Evolutionary conservation across 1,140 invertebrate species (phyloP).

Genomic region (Drosophila pseudoananassae): DNA sequence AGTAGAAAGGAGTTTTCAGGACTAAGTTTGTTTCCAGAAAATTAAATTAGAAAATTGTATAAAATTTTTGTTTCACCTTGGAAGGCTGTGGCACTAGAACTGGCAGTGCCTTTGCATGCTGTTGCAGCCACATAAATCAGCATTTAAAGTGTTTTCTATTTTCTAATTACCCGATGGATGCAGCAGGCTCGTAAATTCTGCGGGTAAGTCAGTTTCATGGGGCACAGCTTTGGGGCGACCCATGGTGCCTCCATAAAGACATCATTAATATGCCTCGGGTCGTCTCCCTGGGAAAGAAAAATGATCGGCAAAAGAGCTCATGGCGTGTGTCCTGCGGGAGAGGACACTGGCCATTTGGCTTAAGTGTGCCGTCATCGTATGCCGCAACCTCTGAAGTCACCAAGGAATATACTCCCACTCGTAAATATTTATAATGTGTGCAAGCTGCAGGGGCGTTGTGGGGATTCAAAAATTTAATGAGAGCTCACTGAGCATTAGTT

Average conservation of each 20-base stretch:
- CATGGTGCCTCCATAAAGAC: constrained; percentile 42
- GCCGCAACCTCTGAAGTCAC: constrained; percentile 27
- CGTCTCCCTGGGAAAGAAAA: constrained; percentile 27
- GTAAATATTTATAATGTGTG: constrained; percentile 64
- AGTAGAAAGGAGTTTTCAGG: too few species aligned
- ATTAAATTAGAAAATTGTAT: not conserved
- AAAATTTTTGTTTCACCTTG: not conserved
- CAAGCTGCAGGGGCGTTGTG: constrained; percentile 28
- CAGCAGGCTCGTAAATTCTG: constrained; percentile 62
- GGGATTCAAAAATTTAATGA: constrained; percentile 23
- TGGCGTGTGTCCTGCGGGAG: constrained; percentile 30
- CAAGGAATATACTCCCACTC: constrained; percentile 9
- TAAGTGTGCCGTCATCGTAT: constrained; percentile 22
- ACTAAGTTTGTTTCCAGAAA: not conserved
- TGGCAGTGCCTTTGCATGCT: constrained; percentile 3
- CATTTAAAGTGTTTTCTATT: constrained; percentile 59
- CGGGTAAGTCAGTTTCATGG: constrained; percentile 21
- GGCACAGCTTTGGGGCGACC: not conserved
- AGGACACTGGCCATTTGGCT: constrained; percentile 33
- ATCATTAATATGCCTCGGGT: constrained; percentile 65
- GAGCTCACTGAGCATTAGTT: not conserved
- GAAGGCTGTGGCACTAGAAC: not conserved
- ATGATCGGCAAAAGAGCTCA: constrained; percentile 41
- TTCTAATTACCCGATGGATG: constrained; percentile 77
- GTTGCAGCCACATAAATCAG: constrained; percentile 61